Evolutionary conservation across 1,140 invertebrate species (phyloP), one percentile per base, ranked within the genome.

Genomic region (Drosophila nigromelanica): DNA sequence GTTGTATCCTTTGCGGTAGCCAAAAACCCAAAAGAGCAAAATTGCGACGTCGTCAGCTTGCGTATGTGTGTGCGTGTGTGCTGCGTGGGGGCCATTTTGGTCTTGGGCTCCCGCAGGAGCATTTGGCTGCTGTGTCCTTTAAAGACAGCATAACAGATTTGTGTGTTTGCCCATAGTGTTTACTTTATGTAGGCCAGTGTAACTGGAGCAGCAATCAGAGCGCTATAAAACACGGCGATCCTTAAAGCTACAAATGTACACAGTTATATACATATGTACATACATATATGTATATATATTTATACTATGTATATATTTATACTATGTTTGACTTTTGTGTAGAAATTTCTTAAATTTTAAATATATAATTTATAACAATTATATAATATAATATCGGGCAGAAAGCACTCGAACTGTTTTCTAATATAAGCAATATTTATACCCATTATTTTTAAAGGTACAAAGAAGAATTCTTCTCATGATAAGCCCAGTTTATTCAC

Each of bases 21-120:
- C 66, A 61, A 69, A 73, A 73, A 68, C 30, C 37, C 10, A 73
- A 73, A 73, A 73, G 66, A 52, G 71, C 71, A 69, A 68, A 56
- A 54, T 40, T 61, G 48, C 58, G 33, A 30, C n/a, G 30, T 30
- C 7, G 24, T 47, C 35, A 7, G 52, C 37, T 35, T 27, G 12
- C 11, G 30, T 18, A n/a, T 30, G 18, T 39, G 51, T 66, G 15
- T 64, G 61, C 43, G 27, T 54, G 33, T 18, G 21, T 24, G 55
- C 21, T 51, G 47, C 12, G 21, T 37, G 33, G 42, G 54, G 54
- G 69, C 47, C 47, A 45, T 67, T 67, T 68, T 60, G 37, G 55
- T 55, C 27, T 72, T 51, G 64, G 21, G 56, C 54, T 73, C 71
- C 47, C 71, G 21, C 43, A 56, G 71, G 71, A 73, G 64, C 63